Base-by-base conservation (phyloP, 2,888 invertebrate genomes). In the Tipula unca region DNA sequence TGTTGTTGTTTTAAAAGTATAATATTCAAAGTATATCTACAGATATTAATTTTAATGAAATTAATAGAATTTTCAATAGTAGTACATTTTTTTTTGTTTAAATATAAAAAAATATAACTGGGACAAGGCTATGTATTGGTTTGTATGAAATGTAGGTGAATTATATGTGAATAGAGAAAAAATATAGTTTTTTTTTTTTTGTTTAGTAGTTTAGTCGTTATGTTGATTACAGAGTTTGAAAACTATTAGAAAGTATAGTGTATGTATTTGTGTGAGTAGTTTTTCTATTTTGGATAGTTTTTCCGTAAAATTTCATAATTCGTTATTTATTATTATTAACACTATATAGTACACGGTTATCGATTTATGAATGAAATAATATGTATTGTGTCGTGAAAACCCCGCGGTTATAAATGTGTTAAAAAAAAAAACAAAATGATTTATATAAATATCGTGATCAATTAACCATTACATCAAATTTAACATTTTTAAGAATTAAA, bases 31-130 rank as follows among this genome's bases (percentile, higher is more conserved):
- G 20, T 69, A 69, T 48, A 48, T 17, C 0, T 48, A 48, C 3
- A 48, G 25, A 69, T 69, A 69, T 69, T 69, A 54, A 54, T 54
- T 54, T 54, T 54, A 69, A 69, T 69, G 69, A 69, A 69, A 69
- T 69, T 69, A 69, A 69, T 69, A 69, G 69, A 69, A 69, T 69
- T 69, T 69, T 69, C 69, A 69, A 69, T 69, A 69, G 69, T 69
- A 69, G 69, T 69, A 69, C 25, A 25, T 69, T 69, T 69, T 69
- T 17, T 25, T 20, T 69, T 69, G 69, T 25, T 25, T 69, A 69
- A 69, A 69, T 69, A 69, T 69, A 69, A 69, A 69, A n/a, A 69
- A 69, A 3, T 69, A 25, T 69, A 69, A 69, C 69, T 69, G 14
- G 69, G 69, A 69, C 69, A 69, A 69, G 69, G 69, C 69, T 69